Conservation (phyloP, 2,888 invertebrate species). For the Epistrophe eligans region DNA sequence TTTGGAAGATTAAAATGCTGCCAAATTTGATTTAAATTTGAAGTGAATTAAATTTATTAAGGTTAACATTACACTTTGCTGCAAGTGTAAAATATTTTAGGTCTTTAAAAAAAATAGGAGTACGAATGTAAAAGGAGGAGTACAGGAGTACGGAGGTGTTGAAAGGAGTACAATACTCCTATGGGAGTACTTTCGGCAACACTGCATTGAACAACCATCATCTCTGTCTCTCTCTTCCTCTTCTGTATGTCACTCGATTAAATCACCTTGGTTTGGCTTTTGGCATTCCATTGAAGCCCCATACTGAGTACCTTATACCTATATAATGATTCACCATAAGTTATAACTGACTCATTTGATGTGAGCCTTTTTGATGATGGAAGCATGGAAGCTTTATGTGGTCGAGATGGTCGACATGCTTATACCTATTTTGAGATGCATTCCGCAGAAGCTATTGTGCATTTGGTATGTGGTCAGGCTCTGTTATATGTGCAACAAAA, state of each 20-base stretch:
- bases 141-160: too few species aligned
- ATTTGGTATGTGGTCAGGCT: conserved; percentile 34
- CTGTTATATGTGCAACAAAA: conserved; percentile 13
- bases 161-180: too few species aligned
- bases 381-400: conserved; percentile 30
- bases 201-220: too few species aligned
- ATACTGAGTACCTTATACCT: background rate
- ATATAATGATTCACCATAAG: conserved; percentile 33
- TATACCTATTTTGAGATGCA: conserved; percentile 30
- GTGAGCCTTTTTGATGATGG: conserved; percentile 21
- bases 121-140: too few species aligned
- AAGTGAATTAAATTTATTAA: too few species aligned
- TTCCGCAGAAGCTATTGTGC: conserved; percentile 42
- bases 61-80: too few species aligned
- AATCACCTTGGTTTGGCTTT: conserved; percentile 39
- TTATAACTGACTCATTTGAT: conserved; percentile 12
- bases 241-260: conserved; percentile 26
- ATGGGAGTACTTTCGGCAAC: too few species aligned
- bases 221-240: background rate
- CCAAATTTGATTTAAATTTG: too few species aligned
- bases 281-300: conserved; percentile 37
- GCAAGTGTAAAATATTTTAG: too few species aligned
- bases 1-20: too few species aligned
- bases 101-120: too few species aligned
- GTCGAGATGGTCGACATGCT: conserved; percentile 5